Evolutionary conservation across 1,140 invertebrate species (phyloP).

Genomic region (Argopecten irradians): DNA sequence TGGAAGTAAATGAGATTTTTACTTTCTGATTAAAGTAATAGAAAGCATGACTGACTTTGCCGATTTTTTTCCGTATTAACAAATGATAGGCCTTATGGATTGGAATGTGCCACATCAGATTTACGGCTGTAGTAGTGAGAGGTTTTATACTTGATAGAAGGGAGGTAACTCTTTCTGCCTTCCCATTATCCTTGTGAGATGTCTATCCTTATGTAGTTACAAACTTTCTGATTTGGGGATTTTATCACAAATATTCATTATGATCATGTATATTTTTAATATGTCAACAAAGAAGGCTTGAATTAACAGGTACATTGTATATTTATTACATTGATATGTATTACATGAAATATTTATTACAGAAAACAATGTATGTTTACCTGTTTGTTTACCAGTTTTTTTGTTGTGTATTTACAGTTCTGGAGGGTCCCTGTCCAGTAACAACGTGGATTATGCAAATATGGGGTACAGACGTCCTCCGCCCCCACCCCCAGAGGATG

Average conservation of each 20-base stretch:
- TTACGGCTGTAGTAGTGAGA: not conserved
- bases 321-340: no score
- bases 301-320: no score
- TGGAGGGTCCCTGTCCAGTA: slow-evolving; percentile 29
- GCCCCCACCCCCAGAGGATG: slow-evolving; percentile 62
- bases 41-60: not conserved
- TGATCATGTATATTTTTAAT: no score
- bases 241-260: no score
- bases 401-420: slow-evolving; percentile 39
- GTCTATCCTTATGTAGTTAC: no score
- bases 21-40: slow-evolving; percentile 5
- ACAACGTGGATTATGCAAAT: slow-evolving; percentile 41
- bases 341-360: no score
- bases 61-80: not conserved
- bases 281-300: no score
- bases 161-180: not conserved
- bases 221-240: no score
- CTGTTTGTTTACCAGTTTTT: slow-evolving; percentile 15
- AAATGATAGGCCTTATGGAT: not conserved
- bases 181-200: no score
- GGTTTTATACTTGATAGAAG: not conserved
- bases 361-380: no score
- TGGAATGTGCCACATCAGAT: not conserved
- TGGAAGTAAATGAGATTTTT: slow-evolving; percentile 17
- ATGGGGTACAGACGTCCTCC: slow-evolving; percentile 56